Evolutionary conservation across 1,140 invertebrate genomes (phyloP), one percentile per base, ranked within the genome.

Genomic region (Papilio machaon): DNA sequence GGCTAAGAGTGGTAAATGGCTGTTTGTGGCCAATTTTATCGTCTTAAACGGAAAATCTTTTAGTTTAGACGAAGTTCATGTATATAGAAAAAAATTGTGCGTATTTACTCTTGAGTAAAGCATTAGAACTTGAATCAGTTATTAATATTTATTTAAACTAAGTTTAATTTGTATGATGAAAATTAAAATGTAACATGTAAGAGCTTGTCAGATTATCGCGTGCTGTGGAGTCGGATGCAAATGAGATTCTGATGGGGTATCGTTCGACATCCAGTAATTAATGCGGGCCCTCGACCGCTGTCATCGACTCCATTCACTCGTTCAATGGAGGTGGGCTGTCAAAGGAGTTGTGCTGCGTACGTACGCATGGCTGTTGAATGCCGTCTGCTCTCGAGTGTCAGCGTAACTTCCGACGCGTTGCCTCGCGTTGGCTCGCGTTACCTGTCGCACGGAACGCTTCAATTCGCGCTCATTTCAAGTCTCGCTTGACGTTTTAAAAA

Each of bases 231-330:
- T 85, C 83, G 80, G 74, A 88, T 91, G 86, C 83, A 88, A 89
- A 90, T 89, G 83, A 84, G 83, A 88, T 82, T 85, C 84, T 81
- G 85, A 89, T 86, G 89, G 83, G 82, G 83, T 75, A 75, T n/a
- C 83, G 86, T 88, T 90, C 85, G 84, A 88, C 86, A 86, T 88
- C 82, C 84, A 90, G 88, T 92, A 92, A 93, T 93, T 91, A 93
- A 93, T 93, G 91, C 92, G 88, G 86, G 90, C 82, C 88, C 91
- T 89, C 87, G 75, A 80, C 79, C 81, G 84, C 84, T 88, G 87
- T 85, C 87, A 87, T 88, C 87, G 84, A 83, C 81, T 85, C 86
- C 81, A 88, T 92, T 93, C 90, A 92, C 60, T 86, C 85, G 90
- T 89, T 93, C 91, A 91, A 92, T 93, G 83, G 86, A 86, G 83